Evolutionary conservation across 1,140 invertebrate genomes (phyloP).

Genomic region (Anoplolepis gracilipes): DNA sequence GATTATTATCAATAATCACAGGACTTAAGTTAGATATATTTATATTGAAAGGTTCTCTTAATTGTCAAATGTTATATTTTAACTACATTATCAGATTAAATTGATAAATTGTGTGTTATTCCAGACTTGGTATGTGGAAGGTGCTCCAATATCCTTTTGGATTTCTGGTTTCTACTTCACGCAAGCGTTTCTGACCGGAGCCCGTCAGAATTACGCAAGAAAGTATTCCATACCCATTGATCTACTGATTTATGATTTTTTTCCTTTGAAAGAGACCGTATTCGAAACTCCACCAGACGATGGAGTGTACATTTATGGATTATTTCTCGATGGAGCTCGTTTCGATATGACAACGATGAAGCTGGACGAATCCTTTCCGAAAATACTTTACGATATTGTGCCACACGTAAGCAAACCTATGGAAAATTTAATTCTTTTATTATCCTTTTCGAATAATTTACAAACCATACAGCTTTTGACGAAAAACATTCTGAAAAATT

Average conservation of each 20-base stretch:
- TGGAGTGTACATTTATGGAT: conserved; percentile 94
- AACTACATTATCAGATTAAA: background rate
- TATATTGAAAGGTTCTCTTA: background rate
- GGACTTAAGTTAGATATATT: background rate
- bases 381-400: conserved; percentile 93
- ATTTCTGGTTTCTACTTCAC: conserved; percentile 98
- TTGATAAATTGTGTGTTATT: background rate
- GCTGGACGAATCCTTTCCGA: conserved; percentile 93
- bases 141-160: conserved; percentile 95
- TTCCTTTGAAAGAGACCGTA: conserved; percentile 85
- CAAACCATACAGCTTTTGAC: background rate
- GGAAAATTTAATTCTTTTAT: background rate
- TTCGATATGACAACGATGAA: conserved; percentile 90
- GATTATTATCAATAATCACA: no score
- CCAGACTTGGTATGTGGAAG: conserved; percentile 93
- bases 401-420: conserved; percentile 88
- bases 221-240: conserved; percentile 97
- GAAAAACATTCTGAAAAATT: background rate
- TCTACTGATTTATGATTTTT: conserved; percentile 94
- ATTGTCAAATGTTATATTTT: background rate
- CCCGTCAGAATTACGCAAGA: conserved; percentile 96
- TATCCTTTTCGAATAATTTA: background rate
- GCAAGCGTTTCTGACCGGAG: conserved; percentile 97
- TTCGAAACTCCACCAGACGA: conserved; percentile 89
- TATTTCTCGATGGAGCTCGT: conserved; percentile 95